These are phyloP conservation scores for Gasterosteus aculeatus DNA, from an alignment of 2,113 vertebrate genomes.

Conservation along the genomic window DNA sequence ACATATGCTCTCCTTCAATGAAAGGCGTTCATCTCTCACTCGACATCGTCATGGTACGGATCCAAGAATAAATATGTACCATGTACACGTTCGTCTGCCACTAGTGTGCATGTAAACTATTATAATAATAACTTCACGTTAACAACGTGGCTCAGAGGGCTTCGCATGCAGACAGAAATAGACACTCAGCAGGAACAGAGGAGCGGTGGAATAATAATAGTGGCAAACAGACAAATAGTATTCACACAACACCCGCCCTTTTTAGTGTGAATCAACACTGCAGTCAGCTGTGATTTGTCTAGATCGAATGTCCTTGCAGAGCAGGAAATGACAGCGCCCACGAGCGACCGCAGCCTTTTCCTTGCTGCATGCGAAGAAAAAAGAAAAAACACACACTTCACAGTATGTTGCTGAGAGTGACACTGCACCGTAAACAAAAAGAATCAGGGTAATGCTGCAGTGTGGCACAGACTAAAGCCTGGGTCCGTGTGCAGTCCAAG, in stretches of 20 bases:
- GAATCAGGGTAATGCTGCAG: background rate
- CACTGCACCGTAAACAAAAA: background rate
- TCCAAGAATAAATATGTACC: background rate
- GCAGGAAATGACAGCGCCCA: constrained; percentile 63
- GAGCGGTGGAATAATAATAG: background rate
- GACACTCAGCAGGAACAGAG: background rate
- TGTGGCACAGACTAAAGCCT: background rate
- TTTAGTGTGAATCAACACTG: constrained; percentile 30
- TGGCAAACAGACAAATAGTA: background rate
- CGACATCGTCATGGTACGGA: background rate
- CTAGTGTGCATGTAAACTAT: background rate
- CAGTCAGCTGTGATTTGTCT: constrained; percentile 52
- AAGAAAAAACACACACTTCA: background rate
- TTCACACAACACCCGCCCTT: background rate
- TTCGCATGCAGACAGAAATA: background rate
- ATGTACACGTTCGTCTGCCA: background rate
- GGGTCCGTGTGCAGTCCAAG: background rate
- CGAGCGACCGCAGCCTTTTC: constrained; percentile 49
- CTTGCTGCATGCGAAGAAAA: background rate
- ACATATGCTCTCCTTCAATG: too few species aligned
- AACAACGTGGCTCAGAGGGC: too few species aligned
- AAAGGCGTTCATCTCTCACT: background rate
- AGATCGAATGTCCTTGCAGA: constrained; percentile 46
- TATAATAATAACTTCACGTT: too few species aligned
- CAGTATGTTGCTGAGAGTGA: background rate